These are phyloP conservation scores for Pitangus sulphuratus DNA, from an alignment of 2,797 vertebrate species.

Conservation along the genomic window DNA sequence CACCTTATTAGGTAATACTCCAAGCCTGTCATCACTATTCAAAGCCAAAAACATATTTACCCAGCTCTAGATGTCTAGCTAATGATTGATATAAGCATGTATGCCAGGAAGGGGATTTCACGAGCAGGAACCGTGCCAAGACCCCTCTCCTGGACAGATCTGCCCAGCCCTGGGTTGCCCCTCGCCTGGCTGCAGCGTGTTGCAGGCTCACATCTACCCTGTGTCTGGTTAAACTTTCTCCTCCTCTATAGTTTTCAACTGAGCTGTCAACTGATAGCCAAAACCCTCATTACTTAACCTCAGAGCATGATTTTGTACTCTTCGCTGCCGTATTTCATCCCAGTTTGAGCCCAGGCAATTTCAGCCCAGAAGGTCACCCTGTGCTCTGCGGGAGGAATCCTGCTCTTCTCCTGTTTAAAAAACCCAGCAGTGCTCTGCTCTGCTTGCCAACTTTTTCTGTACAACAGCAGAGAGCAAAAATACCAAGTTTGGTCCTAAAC, in stretches of 20 bases:
- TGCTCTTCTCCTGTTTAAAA: neutral
- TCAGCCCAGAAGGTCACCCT: slow-evolving; percentile 44
- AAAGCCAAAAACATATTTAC: slow-evolving; percentile 58
- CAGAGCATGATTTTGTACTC: neutral
- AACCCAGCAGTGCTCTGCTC: neutral
- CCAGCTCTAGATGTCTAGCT: slow-evolving; percentile 32
- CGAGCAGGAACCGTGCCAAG: rapidly evolving
- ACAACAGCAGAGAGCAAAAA: neutral
- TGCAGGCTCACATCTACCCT: neutral
- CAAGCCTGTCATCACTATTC: slow-evolving; percentile 1
- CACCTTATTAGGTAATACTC: slow-evolving; percentile 13
- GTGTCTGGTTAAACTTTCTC: neutral
- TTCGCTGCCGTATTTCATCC: neutral
- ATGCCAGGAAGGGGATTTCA: slow-evolving; percentile 8
- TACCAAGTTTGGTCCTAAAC: neutral
- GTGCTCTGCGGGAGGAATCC: neutral
- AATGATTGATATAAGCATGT: slow-evolving; percentile 24
- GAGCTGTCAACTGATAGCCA: neutral
- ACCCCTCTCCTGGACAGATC: rapidly evolving
- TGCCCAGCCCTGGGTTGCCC: neutral
- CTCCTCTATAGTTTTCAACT: neutral
- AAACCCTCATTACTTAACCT: neutral
- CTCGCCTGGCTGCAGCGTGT: rapidly evolving
- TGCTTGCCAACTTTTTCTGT: neutral
- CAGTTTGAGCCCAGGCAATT: neutral